phyloP scores from a whole-genome alignment of 2,888 invertebrate species.

The Lasius platythorax region DNA sequence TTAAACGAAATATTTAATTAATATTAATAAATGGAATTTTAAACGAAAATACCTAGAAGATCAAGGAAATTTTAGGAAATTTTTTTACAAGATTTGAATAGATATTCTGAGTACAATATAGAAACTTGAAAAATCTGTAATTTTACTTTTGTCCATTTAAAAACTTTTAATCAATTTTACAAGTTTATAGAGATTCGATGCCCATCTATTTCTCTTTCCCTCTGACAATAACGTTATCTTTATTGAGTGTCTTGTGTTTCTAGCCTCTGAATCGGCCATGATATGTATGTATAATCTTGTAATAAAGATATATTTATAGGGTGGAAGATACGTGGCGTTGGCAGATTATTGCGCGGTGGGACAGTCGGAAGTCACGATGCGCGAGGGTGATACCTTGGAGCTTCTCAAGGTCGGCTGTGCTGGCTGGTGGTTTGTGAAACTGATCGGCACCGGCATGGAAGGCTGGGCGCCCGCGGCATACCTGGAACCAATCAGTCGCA shows the following conservation, averaged over 20 bases:
- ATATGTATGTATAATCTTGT: not conserved
- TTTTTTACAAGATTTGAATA: no score
- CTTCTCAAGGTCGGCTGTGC: conserved; percentile 97
- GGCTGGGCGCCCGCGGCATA: conserved; percentile 98
- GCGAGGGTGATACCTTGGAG: conserved; percentile 96
- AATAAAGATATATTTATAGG: conserved; percentile 85
- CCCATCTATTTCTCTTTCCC: not conserved
- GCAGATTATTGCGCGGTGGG: conserved; percentile 98
- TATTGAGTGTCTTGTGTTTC: not conserved
- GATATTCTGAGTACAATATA: not conserved
- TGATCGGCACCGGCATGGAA: conserved; percentile 91
- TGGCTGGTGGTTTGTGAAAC: conserved; percentile 98
- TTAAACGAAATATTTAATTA: no score
- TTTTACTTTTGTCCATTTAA: not conserved
- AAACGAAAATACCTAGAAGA: no score
- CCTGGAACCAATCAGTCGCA: conserved; percentile 92
- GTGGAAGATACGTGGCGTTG: conserved; percentile 94
- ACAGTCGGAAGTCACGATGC: conserved; percentile 95
- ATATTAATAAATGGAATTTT: no score
- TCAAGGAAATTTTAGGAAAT: no score
- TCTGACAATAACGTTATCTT: not conserved
- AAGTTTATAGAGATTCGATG: not conserved
- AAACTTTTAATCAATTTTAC: not conserved
- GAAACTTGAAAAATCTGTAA: not conserved
- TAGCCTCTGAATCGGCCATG: not conserved